Conservation (phyloP, 2,113 vertebrate genomes). For the Gymnorhina tibicen region DNA sequence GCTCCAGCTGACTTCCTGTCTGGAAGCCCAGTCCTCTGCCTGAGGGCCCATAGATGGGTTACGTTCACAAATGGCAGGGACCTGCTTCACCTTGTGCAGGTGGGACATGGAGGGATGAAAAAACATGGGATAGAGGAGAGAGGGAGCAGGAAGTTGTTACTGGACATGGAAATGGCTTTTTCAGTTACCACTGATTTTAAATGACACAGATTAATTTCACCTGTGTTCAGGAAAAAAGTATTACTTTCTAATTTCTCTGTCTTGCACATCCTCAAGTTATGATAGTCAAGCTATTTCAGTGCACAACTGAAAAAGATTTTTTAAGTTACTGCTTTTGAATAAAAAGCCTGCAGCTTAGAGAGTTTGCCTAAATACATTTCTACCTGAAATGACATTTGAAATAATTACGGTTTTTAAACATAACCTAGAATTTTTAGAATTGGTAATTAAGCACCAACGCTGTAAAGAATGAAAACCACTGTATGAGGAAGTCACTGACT, state of each 20-base stretch:
- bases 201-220: neutral
- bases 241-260: neutral
- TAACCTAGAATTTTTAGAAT: neutral
- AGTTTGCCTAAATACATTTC: neutral
- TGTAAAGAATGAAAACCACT: neutral
- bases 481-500: neutral
- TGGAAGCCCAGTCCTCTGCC: neutral
- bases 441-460: neutral
- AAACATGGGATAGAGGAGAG: neutral
- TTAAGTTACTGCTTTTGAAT: neutral
- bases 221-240: neutral
- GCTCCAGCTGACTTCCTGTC: neutral
- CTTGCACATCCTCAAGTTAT: neutral
- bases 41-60: accelerated
- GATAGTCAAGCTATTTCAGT: neutral
- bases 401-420: neutral
- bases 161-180: neutral
- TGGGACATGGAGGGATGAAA: neutral
- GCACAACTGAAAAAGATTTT: neutral
- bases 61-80: neutral
- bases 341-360: neutral
- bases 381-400: neutral
- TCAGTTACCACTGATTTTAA: neutral
- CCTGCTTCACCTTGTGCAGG: neutral
- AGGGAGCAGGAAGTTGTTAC: neutral